phyloP scores from a whole-genome alignment of 1,140 invertebrate genomes.

The Lasaia peninsularis region DNA sequence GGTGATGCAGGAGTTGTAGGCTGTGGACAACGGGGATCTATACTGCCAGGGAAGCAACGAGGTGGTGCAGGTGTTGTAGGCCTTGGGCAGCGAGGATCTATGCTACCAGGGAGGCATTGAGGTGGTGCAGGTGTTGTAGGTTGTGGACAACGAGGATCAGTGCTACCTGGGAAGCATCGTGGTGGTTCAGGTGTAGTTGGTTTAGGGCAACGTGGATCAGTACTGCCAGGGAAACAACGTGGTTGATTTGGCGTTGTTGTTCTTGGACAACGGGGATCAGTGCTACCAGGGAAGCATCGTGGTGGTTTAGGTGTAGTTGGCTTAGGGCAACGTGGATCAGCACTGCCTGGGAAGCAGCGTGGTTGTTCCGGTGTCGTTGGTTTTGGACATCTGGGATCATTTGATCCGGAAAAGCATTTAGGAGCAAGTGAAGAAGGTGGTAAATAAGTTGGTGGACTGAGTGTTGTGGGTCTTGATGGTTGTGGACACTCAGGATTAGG shows the following conservation, averaged over 20 bases:
- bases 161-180: conserved; percentile 56
- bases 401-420: conserved; percentile 63
- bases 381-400: conserved; percentile 51
- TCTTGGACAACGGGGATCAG: conserved; percentile 59
- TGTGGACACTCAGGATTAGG: conserved; percentile 61
- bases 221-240: conserved; percentile 63
- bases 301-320: conserved; percentile 28
- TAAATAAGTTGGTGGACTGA: conserved; percentile 30
- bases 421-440: conserved; percentile 35
- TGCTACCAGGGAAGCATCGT: conserved; percentile 60
- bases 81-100: too few species aligned
- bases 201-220: conserved; percentile 65
- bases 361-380: conserved; percentile 29
- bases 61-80: too few species aligned
- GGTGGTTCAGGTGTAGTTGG: conserved; percentile 17
- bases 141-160: conserved; percentile 59
- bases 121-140: conserved; percentile 30
- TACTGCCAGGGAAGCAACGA: too few species aligned
- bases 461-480: conserved; percentile 28
- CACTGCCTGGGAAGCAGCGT: conserved; percentile 50
- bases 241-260: conserved; percentile 37
- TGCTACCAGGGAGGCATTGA: too few species aligned
- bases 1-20: too few species aligned
- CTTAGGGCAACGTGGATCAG: conserved; percentile 62
- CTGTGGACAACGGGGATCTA: too few species aligned